Base-by-base conservation (phyloP, 2,888 invertebrate genomes). In the Cabera pusaria region DNA sequence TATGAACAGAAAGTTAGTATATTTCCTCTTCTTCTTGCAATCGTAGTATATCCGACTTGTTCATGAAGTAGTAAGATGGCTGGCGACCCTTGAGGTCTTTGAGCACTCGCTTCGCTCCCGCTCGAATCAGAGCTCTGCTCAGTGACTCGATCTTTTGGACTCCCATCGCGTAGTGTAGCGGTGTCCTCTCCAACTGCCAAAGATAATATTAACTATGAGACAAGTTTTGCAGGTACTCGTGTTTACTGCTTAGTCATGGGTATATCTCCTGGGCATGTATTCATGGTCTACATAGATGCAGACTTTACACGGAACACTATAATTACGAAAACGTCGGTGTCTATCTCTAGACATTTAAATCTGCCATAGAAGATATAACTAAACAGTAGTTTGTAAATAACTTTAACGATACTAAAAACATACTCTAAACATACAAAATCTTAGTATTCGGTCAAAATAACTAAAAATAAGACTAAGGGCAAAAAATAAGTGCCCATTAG, bases 11-110 rank as follows among this genome's bases (percentile, higher is more conserved):
- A 9, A 12, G 20, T 69, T 49, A 92, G 65, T 91, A 91, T 10
- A 90, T 86, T 56, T 94, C 93, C 64, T 97, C 96, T 72, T 97
- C 96, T 63, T 96, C 95, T 70, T 96, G 95, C 22, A 97, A 91
- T 46, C 94, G 90, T 45, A 94, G 82, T 61, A 97, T 96, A 53
- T 97, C 97, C 0, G 96, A 94, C 75, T 96, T 96, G 75, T 97
- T 96, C 93, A 97, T 95, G 72, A 96, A 97, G 80, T 97, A 97
- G 79, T 96, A 97, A 18, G 95, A 95, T 0, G 97, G 96, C 64
- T 96, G 96, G 23, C 97, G 91, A 37, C 96, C 96, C 83, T 95
- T 96, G 66, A 97, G 89, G 83, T 97, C 97, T 73, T 97, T 96
- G 2, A 93, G 89, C 0, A 95, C 93, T 42, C 97, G 90, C 69